These are phyloP conservation scores for Corticium candelabrum DNA, from an alignment of 37 sponge, comb jelly and placozoan species.

Conservation along the genomic window DNA sequence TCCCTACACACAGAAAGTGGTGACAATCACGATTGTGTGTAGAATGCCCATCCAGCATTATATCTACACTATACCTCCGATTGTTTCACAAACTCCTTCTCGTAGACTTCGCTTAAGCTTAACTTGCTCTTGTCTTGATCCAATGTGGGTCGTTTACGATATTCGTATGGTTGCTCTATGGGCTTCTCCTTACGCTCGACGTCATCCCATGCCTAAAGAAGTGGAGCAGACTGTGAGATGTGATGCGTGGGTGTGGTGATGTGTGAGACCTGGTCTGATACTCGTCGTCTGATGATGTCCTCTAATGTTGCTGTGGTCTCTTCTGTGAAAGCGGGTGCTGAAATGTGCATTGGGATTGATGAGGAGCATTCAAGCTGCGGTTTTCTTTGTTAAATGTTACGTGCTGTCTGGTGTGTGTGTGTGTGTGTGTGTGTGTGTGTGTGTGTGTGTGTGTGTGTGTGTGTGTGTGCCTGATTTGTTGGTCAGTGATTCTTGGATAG, in stretches of 20 bases:
- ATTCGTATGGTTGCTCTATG: constrained; percentile 75
- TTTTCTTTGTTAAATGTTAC: no score
- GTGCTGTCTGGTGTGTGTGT: no score
- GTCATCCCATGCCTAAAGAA: constrained; percentile 85
- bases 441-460: no score
- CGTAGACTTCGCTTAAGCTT: constrained; percentile 91
- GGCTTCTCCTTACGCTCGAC: constrained; percentile 86
- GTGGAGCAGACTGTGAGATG: not conserved
- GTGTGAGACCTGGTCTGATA: constrained; percentile 50
- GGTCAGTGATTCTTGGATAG: no score
- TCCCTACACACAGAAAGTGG: not conserved
- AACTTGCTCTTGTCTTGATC: constrained; percentile 85
- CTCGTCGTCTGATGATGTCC: constrained; percentile 77
- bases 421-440: no score
- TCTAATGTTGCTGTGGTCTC: constrained; percentile 78
- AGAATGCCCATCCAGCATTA: not conserved
- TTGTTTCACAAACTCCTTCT: constrained; percentile 81
- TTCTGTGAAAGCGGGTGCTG: constrained; percentile 82
- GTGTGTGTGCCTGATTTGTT: no score
- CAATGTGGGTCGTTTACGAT: constrained; percentile 46
- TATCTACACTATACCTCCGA: constrained; percentile 24
- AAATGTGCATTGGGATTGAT: not conserved
- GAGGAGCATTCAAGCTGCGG: no score
- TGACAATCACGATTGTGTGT: no score
- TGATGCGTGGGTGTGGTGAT: not conserved